Evolutionary conservation across 2,113 vertebrate genomes (phyloP).

Genomic region (Barbus barbus): DNA sequence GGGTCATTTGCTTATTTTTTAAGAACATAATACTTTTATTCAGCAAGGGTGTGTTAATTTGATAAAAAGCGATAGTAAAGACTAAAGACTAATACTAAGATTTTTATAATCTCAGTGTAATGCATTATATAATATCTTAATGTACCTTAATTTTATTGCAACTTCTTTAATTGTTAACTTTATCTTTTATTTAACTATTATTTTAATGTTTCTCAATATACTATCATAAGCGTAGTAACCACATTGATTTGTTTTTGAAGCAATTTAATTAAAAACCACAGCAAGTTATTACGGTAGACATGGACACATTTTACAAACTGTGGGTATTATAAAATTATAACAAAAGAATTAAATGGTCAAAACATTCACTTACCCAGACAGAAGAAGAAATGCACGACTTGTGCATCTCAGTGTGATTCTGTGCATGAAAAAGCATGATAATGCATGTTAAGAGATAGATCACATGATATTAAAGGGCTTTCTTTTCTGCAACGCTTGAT

Average conservation of each 20-base stretch:
- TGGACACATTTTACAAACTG: background rate
- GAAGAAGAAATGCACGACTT: background rate
- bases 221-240: background rate
- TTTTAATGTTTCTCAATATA: background rate
- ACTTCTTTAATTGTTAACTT: background rate
- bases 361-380: background rate
- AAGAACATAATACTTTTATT: no score
- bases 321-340: background rate
- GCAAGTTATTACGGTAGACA: background rate
- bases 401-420: background rate
- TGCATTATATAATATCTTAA: background rate
- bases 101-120: background rate
- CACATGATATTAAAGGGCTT: background rate
- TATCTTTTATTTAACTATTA: background rate
- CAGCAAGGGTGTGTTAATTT: no score
- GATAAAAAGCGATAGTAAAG: no score
- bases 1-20: no score
- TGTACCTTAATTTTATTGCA: background rate
- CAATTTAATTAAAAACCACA: background rate
- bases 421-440: slow-evolving; percentile 1
- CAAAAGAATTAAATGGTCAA: background rate
- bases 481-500: background rate
- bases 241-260: background rate
- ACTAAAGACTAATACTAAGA: background rate
- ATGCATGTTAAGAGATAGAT: background rate